Base-by-base conservation (phyloP, 1,140 invertebrate species). In the Mesaphorura yosii region DNA sequence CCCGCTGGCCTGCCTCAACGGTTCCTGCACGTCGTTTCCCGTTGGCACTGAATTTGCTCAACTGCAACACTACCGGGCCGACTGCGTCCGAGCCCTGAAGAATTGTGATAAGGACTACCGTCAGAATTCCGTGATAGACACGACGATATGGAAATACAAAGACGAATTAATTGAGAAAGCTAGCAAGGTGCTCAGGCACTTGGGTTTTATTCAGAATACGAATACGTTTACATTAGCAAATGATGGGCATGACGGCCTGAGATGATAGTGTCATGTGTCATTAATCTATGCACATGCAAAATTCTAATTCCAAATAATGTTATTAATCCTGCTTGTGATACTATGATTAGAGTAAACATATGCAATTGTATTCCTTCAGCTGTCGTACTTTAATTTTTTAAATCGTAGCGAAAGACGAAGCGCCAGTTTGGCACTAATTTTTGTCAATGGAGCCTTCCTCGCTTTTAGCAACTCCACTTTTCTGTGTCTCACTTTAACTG, bases 31-130 rank as follows among this genome's bases (percentile, higher is more conserved):
- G 17, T 88, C 85, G 22, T 92, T 86, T 70, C 77, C 86, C 10
- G 81, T 94, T 52, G 79, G 86, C 56, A 86, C 82, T 1, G 72
- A 76, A 41, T 81, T 87, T 58, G 91, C 90, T 6, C 85, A 94
- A 58, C 71, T 95, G 60, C 88, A 94, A 67, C 91, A 96, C 68
- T 96, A 94, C 70, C 77, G 90, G 26, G 85, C 85, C 12, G 86
- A 91, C 65, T 95, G 91, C 69, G 88, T 92, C 12, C 86, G 82
- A 52, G 87, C 86, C 14, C 68, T 92, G 57, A 87, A 86, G 69
- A 90, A 91, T 68, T 94, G 89, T 70, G 66, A 70, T 45, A 77
- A 80, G 17, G 82, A 89, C 62, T 90, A 83, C 66, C 75, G 85
- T 22, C 80, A 84, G 64, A 81, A 86, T 58, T 86, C 84, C 22